Evolutionary conservation across 1,140 invertebrate genomes (phyloP).

Genomic region (Steinernema khuongi): DNA sequence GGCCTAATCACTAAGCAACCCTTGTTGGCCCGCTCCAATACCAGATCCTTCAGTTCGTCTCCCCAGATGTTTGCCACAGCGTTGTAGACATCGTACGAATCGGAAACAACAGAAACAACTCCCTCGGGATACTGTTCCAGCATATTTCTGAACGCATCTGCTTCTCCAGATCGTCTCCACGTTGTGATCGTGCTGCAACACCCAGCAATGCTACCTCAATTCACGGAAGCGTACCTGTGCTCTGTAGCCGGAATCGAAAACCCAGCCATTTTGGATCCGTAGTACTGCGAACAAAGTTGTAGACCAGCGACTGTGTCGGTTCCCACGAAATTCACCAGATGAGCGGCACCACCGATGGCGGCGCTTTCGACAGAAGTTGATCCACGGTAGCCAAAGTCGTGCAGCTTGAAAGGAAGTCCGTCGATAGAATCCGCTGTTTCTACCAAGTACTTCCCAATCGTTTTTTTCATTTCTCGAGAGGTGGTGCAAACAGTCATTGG

Average conservation of each 20-base stretch:
- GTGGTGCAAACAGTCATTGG: constrained; percentile 63
- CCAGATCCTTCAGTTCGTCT: constrained; percentile 59
- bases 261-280: constrained; percentile 60
- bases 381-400: constrained; percentile 60
- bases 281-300: constrained; percentile 58
- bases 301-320: constrained; percentile 62
- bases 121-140: constrained; percentile 60
- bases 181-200: constrained; percentile 61
- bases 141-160: constrained; percentile 62
- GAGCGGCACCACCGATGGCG: constrained; percentile 62
- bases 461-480: constrained; percentile 15
- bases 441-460: constrained; percentile 51
- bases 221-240: constrained; percentile 47
- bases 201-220: not conserved
- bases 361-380: constrained; percentile 59
- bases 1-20: constrained; percentile 61
- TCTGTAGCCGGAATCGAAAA: constrained; percentile 62
- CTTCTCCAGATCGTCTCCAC: constrained; percentile 61
- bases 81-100: constrained; percentile 63
- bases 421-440: constrained; percentile 59
- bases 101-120: constrained; percentile 61
- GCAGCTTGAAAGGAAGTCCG: constrained; percentile 20
- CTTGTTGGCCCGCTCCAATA: constrained; percentile 49
- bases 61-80: constrained; percentile 63
- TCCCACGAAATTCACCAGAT: constrained; percentile 63